These are phyloP conservation scores for Hucho hucho DNA, from an alignment of 2,113 vertebrate species.

Conservation along the genomic window DNA sequence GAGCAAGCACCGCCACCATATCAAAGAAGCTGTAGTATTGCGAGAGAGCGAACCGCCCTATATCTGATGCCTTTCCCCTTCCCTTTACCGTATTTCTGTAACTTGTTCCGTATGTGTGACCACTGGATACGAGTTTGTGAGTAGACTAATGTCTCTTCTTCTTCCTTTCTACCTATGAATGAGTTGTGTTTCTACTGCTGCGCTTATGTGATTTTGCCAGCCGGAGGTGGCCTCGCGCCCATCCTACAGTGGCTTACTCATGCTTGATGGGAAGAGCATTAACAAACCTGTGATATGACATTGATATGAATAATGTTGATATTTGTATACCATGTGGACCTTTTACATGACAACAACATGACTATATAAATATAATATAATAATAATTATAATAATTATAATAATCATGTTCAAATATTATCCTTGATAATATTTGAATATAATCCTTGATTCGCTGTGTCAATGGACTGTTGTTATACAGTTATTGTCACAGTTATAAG, in stretches of 20 bases:
- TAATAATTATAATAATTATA: not conserved
- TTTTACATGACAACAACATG: not conserved
- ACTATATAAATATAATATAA: not conserved
- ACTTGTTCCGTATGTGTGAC: conserved; percentile 62
- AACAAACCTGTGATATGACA: not conserved
- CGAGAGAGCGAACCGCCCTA: not conserved
- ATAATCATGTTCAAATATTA: not conserved
- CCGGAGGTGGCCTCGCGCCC: not conserved
- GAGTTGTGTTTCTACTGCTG: not conserved
- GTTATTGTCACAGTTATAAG: no score
- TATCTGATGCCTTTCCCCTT: conserved; percentile 41
- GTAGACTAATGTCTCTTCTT: conserved; percentile 40
- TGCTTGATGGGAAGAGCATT: conserved; percentile 23
- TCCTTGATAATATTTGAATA: no score
- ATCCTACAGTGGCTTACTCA: conserved; percentile 63
- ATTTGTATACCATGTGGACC: no score
- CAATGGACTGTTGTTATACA: no score
- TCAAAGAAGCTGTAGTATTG: not conserved
- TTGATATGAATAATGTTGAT: no score
- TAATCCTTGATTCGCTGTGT: no score
- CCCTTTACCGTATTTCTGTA: conserved; percentile 42
- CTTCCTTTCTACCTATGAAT: not conserved
- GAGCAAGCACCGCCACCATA: conserved; percentile 7
- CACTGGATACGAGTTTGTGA: conserved; percentile 69
- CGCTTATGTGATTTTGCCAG: not conserved